phyloP scores from a whole-genome alignment of 2,113 vertebrate genomes.

The Platysternon megacephalum region DNA sequence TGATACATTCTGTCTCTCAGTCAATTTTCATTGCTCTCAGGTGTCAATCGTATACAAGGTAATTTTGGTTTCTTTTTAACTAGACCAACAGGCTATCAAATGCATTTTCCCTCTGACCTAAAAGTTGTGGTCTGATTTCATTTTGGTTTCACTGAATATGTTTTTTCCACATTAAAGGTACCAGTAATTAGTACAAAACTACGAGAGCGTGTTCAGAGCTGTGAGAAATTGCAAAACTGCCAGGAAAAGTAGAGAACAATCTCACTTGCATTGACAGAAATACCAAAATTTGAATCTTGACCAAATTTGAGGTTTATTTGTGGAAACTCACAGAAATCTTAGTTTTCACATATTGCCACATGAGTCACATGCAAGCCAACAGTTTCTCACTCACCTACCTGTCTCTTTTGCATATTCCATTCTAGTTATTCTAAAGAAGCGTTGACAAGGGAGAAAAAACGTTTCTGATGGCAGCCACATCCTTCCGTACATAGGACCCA shows the following conservation, averaged over 20 bases:
- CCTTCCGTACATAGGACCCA: no score
- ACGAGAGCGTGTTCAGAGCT: neutral
- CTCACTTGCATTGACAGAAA: neutral
- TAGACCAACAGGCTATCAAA: neutral
- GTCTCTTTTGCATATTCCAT: no score
- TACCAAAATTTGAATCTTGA: no score
- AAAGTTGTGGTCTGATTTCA: neutral
- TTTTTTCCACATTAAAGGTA: neutral
- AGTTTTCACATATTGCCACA: no score
- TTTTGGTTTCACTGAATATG: neutral
- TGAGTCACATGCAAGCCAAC: no score
- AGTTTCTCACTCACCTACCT: no score
- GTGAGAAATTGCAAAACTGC: neutral
- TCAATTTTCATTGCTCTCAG: neutral
- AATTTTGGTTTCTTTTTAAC: neutral
- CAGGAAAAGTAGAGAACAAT: neutral
- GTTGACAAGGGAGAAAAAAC: no score
- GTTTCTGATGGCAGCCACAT: no score
- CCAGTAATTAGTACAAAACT: neutral
- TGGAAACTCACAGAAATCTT: no score
- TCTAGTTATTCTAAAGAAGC: no score
- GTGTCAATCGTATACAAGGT: neutral
- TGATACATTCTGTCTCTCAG: neutral
- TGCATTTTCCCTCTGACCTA: neutral
- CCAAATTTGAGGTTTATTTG: neutral